Conservation (phyloP, 2,888 invertebrate genomes). For the Dysmachus trigonus region DNA sequence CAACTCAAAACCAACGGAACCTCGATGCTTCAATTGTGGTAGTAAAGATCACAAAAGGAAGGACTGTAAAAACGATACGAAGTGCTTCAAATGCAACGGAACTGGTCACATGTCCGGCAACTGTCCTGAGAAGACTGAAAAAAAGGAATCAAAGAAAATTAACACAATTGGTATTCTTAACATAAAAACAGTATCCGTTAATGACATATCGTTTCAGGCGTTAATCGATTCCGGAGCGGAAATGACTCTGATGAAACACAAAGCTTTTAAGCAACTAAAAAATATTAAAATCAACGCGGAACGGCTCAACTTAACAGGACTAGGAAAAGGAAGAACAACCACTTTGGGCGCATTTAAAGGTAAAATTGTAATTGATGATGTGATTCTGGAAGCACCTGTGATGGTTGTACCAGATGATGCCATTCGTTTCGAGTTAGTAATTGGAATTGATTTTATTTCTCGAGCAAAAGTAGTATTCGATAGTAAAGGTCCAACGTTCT, state of each 20-base stretch:
- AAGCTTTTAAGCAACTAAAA: background rate
- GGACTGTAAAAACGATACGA: constrained; percentile 52
- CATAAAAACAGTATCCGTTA: background rate
- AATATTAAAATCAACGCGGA: background rate
- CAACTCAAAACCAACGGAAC: background rate
- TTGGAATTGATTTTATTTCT: background rate
- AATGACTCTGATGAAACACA: background rate
- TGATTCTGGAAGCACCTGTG: background rate
- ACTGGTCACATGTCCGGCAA: constrained; percentile 52
- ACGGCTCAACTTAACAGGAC: background rate
- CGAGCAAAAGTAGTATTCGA: background rate
- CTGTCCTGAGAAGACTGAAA: background rate
- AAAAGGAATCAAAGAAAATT: background rate
- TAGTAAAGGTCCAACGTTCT: background rate
- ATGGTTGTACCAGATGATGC: background rate
- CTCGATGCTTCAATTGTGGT: constrained; percentile 47
- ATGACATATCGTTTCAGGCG: background rate
- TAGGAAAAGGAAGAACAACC: background rate
- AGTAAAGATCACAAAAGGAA: constrained; percentile 30
- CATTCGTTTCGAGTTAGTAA: background rate
- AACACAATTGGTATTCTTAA: background rate
- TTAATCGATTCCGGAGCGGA: constrained; percentile 13
- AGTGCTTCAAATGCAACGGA: constrained; percentile 56
- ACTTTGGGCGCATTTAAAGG: background rate
- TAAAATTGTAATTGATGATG: background rate